Evolutionary conservation across 2,797 vertebrate genomes (phyloP).

Genomic region (Darevskia nairensis): DNA sequence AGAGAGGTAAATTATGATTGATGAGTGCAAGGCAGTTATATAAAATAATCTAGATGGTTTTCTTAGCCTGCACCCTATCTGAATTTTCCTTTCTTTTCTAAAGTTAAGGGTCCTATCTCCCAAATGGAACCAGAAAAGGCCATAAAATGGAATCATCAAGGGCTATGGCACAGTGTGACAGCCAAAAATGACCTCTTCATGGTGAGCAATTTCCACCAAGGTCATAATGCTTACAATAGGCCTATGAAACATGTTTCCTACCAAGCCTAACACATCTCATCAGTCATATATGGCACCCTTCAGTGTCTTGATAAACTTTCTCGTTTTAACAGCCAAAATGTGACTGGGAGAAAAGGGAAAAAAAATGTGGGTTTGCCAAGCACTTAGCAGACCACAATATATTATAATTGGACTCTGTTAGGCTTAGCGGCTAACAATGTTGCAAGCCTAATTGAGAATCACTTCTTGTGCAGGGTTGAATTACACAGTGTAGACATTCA

Average conservation of each 20-base stretch:
- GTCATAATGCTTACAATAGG: not conserved
- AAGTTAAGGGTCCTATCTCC: slow-evolving; percentile 4
- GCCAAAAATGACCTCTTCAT: not conserved
- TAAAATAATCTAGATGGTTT: slow-evolving; percentile 4
- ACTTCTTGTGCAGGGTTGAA: not conserved
- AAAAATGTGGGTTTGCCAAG: not conserved
- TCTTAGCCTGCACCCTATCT: not conserved
- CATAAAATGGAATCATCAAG: not conserved
- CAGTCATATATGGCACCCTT: too few species aligned
- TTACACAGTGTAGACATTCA: not conserved
- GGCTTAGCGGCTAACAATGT: not conserved
- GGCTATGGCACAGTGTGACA: not conserved
- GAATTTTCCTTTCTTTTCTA: not conserved
- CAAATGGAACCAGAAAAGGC: not conserved
- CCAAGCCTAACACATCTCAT: not conserved
- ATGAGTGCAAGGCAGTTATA: slow-evolving; percentile 8
- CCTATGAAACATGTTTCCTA: not conserved
- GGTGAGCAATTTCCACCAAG: not conserved
- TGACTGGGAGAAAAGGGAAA: not conserved
- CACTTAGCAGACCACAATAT: not conserved
- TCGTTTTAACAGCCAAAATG: not conserved
- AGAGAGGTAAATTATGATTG: slow-evolving; percentile 31
- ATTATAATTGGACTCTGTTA: not conserved
- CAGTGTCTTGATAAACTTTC: not conserved
- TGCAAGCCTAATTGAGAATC: not conserved